Evolutionary conservation across 2,797 vertebrate species (phyloP).

Genomic region (Microctenopoma lineatum): DNA sequence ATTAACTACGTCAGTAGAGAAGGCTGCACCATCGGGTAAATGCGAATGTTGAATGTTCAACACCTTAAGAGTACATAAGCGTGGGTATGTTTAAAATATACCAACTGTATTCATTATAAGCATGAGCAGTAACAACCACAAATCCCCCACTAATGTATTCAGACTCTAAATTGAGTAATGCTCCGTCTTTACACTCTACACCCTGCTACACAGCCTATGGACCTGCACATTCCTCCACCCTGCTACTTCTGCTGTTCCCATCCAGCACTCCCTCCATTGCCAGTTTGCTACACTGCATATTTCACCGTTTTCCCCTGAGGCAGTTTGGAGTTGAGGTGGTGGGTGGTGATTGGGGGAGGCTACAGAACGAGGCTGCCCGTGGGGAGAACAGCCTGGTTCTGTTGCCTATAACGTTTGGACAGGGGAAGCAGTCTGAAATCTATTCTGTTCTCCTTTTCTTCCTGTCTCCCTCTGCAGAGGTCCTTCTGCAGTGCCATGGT

Average conservation of each 20-base stretch:
- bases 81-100: neutral
- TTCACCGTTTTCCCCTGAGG: constrained; percentile 31
- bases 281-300: constrained; percentile 38
- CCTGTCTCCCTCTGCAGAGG: constrained; percentile 81
- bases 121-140: constrained; percentile 26
- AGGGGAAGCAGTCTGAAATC: constrained; percentile 35
- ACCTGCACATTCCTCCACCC: constrained; percentile 35
- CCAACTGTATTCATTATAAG: neutral
- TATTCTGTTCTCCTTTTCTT: constrained; percentile 19
- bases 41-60: neutral
- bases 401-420: constrained; percentile 35
- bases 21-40: neutral
- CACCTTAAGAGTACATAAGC: neutral
- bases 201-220: constrained; percentile 31
- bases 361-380: constrained; percentile 26
- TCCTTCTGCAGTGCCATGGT: constrained; percentile 99
- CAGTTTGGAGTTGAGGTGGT: constrained; percentile 16
- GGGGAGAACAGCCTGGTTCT: constrained; percentile 38
- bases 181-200: constrained; percentile 10
- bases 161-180: constrained; percentile 28
- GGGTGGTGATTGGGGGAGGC: constrained; percentile 14
- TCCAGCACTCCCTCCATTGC: constrained; percentile 21
- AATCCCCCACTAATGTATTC: constrained; percentile 11
- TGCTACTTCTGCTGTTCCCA: neutral
- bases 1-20: neutral